Conservation (phyloP, 2,113 vertebrate genomes). For the Carassius carassius region DNA sequence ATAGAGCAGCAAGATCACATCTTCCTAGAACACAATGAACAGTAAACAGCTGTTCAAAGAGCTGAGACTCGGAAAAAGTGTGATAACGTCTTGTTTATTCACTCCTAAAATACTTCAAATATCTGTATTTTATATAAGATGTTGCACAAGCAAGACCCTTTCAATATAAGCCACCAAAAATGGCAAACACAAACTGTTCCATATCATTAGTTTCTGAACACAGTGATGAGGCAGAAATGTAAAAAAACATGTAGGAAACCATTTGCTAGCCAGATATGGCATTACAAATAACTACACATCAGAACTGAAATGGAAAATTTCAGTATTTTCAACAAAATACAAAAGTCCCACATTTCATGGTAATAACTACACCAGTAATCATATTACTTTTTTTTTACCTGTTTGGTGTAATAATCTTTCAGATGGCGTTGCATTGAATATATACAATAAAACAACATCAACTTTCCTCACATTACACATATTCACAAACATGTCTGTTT, state of each 20-base stretch:
- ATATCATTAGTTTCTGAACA: constrained; percentile 4
- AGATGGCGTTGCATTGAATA: not conserved
- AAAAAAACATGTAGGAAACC: constrained; percentile 5
- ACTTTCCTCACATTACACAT: constrained; percentile 16
- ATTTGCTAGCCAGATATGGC: not conserved
- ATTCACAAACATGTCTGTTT: not conserved
- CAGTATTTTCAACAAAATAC: not conserved
- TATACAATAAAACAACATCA: not conserved
- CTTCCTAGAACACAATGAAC: not conserved
- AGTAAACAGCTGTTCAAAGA: not conserved
- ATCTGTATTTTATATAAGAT: constrained; percentile 5
- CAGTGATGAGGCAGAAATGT: constrained; percentile 16
- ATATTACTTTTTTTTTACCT: not conserved
- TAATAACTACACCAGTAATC: constrained; percentile 20
- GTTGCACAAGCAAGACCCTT: constrained; percentile 17
- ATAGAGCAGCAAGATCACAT: constrained; percentile 28
- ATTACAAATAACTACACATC: not conserved
- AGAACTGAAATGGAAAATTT: not conserved
- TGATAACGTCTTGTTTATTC: not conserved
- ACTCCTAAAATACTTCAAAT: not conserved
- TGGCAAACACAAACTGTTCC: not conserved
- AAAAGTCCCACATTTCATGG: constrained; percentile 5
- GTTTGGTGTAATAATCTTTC: not conserved
- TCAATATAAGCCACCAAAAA: not conserved
- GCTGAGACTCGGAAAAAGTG: not conserved